These are phyloP conservation scores for Muscicapa comitata DNA, from an alignment of 2,797 vertebrate genomes.

Conservation along the genomic window DNA sequence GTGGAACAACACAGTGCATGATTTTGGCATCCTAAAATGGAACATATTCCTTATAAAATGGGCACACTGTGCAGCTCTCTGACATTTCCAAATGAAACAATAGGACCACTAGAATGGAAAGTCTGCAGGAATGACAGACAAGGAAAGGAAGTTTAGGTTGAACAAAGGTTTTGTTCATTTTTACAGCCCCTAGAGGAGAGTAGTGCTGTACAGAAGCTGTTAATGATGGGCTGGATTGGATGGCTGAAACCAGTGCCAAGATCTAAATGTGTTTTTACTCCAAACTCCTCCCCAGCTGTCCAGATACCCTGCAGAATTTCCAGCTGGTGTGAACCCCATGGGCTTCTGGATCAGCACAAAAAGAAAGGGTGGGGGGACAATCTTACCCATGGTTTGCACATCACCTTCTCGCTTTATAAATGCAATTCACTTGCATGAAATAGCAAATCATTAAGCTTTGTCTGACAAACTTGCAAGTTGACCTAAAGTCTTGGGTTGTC, in stretches of 20 bases:
- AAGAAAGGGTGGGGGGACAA: not conserved
- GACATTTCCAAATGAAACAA: constrained; percentile 66
- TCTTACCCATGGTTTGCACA: not conserved
- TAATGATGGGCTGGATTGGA: constrained; percentile 75
- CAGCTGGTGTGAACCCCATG: constrained; percentile 54
- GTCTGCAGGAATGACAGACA: constrained; percentile 53
- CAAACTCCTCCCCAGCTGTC: constrained; percentile 76
- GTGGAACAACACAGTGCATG: constrained; percentile 6
- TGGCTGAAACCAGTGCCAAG: constrained; percentile 66
- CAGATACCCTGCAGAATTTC: constrained; percentile 62
- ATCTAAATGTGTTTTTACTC: constrained; percentile 75
- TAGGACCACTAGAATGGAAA: constrained; percentile 56
- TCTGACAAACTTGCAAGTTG: constrained; percentile 66
- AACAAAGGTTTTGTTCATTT: constrained; percentile 75
- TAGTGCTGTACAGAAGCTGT: constrained; percentile 75
- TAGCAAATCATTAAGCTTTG: constrained; percentile 48
- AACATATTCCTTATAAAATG: constrained; percentile 44
- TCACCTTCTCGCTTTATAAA: constrained; percentile 3
- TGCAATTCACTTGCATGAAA: constrained; percentile 43
- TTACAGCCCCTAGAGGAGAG: constrained; percentile 74
- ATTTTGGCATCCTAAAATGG: constrained; percentile 42
- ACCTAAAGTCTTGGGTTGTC: constrained; percentile 64
- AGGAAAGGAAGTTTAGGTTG: constrained; percentile 74
- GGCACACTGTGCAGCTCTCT: not conserved
- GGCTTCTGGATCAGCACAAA: constrained; percentile 30